Conservation (phyloP, 2,888 invertebrate genomes). For the Drosophila eohydei region DNA sequence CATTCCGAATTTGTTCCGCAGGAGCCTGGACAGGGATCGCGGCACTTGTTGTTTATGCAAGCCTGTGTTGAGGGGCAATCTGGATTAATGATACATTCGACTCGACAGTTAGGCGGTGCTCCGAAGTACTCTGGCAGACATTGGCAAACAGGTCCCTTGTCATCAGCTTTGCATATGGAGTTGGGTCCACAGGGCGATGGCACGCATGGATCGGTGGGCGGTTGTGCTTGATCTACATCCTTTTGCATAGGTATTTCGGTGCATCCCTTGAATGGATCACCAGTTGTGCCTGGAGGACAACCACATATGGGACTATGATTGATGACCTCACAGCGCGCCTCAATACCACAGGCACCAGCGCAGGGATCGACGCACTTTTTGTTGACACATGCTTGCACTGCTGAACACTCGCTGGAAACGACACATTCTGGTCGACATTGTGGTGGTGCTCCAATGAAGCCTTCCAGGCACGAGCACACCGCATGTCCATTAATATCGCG, state of each 20-base stretch:
- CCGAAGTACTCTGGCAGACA: conserved; percentile 92
- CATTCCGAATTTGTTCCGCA: conserved; percentile 94
- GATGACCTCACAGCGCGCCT: conserved; percentile 91
- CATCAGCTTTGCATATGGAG: conserved; percentile 92
- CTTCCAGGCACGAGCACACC: conserved; percentile 91
- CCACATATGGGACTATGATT: conserved; percentile 95
- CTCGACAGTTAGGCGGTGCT: conserved; percentile 92
- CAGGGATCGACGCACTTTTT: conserved; percentile 93
- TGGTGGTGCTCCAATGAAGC: conserved; percentile 91
- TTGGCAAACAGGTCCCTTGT: conserved; percentile 91
- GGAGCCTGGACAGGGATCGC: conserved; percentile 90
- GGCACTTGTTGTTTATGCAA: conserved; percentile 92
- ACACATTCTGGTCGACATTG: conserved; percentile 95
- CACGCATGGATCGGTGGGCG: conserved; percentile 86
- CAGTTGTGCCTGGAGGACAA: conserved; percentile 90
- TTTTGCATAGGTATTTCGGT: conserved; percentile 82
- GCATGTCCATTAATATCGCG: conserved; percentile 89
- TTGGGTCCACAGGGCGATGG: conserved; percentile 92
- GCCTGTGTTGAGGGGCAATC: conserved; percentile 92
- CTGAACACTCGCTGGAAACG: conserved; percentile 91
- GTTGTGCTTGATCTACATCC: conserved; percentile 28
- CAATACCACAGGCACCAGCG: conserved; percentile 91
- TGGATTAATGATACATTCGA: conserved; percentile 93
- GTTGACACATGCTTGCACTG: conserved; percentile 92
- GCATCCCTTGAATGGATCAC: conserved; percentile 93